A percentile compares a stretch with the other conserved stretches of the same genome.
Evolutionary conservation across 2,797 vertebrate species (phyloP).

Genomic region (Phoxinus dragarum): DNA sequence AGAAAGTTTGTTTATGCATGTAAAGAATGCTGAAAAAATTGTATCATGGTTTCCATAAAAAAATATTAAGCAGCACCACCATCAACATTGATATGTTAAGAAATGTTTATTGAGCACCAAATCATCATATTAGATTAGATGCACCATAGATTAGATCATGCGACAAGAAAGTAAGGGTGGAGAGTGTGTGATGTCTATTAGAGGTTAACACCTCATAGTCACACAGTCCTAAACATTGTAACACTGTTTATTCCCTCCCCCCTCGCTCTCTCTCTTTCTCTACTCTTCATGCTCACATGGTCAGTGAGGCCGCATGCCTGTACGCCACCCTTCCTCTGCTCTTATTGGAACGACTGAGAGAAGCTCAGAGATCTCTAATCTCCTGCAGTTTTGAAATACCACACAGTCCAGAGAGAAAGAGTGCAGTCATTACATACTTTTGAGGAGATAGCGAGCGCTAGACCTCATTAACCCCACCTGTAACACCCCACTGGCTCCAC

Average conservation of each 20-base stretch:
- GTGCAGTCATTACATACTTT: slow-evolving; percentile 26
- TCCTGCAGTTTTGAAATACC: slow-evolving; percentile 70
- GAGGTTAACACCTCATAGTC: slow-evolving; percentile 16
- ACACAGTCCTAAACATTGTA: neutral
- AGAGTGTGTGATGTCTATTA: neutral
- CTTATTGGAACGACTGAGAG: slow-evolving; percentile 17
- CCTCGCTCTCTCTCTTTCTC: neutral
- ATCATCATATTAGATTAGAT: neutral
- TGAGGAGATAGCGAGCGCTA: slow-evolving; percentile 1
- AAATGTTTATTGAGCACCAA: neutral
- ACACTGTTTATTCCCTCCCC: neutral
- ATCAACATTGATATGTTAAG: neutral
- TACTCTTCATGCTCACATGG: neutral
- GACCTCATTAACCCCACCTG: slow-evolving; percentile 32
- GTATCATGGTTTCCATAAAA: neutral
- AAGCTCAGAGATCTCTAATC: slow-evolving; percentile 66
- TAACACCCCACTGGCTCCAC: slow-evolving; percentile 7
- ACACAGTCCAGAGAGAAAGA: slow-evolving; percentile 42
- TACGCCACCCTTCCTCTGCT: slow-evolving; percentile 7
- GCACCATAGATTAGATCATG: neutral
- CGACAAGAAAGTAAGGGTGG: neutral
- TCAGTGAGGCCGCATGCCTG: slow-evolving; percentile 33
- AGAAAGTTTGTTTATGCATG: neutral
- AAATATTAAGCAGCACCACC: neutral
- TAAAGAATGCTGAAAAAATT: neutral